Conservation (phyloP, 2,797 vertebrate species). For the Lutjanus argentimaculatus region DNA sequence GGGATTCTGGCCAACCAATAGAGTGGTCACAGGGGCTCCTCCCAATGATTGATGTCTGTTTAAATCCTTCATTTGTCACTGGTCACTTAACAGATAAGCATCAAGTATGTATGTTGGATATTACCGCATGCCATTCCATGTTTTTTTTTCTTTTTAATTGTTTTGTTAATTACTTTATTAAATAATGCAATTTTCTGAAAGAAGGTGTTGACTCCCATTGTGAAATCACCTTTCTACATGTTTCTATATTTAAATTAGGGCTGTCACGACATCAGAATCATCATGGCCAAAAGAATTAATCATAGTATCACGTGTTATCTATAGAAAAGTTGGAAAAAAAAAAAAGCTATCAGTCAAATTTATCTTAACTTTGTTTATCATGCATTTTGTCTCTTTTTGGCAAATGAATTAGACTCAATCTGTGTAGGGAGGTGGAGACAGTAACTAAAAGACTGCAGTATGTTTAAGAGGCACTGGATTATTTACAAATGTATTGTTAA, state of each 20-base stretch:
- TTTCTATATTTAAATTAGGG: not conserved
- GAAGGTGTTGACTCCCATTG: not conserved
- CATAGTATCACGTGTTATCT: no score
- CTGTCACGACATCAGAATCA: no score
- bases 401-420: no score
- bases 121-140: conserved; percentile 79
- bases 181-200: conserved; percentile 75
- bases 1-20: conserved; percentile 33
- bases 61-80: conserved; percentile 55
- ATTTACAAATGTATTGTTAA: no score
- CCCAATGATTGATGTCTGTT: conserved; percentile 44
- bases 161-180: conserved; percentile 79
- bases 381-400: no score
- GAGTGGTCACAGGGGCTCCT: conserved; percentile 26
- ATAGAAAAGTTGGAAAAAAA: no score
- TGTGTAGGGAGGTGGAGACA: no score
- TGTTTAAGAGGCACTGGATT: no score
- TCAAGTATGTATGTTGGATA: conserved; percentile 73
- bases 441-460: no score
- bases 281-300: no score
- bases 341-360: no score
- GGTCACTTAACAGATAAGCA: conserved; percentile 65
- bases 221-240: not conserved
- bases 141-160: conserved; percentile 34
- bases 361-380: no score